Evolutionary conservation across 2,797 vertebrate species (phyloP).

Genomic region (Eidolon dupreanum): DNA sequence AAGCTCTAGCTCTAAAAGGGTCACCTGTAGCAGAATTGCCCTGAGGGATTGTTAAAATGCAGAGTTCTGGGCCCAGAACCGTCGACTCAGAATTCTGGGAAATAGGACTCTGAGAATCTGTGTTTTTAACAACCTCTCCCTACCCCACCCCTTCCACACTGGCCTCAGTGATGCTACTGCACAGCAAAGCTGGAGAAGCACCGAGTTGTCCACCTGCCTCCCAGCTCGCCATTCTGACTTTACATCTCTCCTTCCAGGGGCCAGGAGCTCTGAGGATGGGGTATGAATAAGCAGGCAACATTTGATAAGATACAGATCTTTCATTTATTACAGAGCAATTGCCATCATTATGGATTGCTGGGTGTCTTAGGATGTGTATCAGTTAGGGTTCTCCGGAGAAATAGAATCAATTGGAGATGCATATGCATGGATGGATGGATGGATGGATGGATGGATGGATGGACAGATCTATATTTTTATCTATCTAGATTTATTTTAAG

Average conservation of each 20-base stretch:
- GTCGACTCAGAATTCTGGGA: not conserved
- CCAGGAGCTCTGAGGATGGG: not conserved
- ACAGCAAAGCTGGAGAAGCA: not conserved
- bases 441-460: not conserved
- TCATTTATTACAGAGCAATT: not conserved
- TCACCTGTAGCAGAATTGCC: not conserved
- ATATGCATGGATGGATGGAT: not conserved
- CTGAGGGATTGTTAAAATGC: not conserved
- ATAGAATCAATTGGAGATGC: not conserved
- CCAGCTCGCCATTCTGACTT: not conserved
- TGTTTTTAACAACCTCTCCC: not conserved
- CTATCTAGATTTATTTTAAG: not conserved
- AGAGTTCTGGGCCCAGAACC: not conserved
- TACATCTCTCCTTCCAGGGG: not conserved
- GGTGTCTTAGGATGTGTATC: not conserved
- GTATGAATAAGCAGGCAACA: not conserved
- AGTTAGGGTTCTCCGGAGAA: not conserved
- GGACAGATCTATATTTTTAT: not conserved
- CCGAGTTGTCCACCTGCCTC: fast-evolving
- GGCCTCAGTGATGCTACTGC: not conserved
- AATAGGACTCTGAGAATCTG: not conserved
- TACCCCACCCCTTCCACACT: fast-evolving
- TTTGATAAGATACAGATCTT: not conserved
- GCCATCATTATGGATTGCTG: not conserved
- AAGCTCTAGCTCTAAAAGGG: not conserved